A percentile compares a stretch with the other conserved stretches of the same genome.
These are phyloP conservation scores for Pica pica DNA, from an alignment of 2,113 vertebrate genomes.

Conservation along the genomic window DNA sequence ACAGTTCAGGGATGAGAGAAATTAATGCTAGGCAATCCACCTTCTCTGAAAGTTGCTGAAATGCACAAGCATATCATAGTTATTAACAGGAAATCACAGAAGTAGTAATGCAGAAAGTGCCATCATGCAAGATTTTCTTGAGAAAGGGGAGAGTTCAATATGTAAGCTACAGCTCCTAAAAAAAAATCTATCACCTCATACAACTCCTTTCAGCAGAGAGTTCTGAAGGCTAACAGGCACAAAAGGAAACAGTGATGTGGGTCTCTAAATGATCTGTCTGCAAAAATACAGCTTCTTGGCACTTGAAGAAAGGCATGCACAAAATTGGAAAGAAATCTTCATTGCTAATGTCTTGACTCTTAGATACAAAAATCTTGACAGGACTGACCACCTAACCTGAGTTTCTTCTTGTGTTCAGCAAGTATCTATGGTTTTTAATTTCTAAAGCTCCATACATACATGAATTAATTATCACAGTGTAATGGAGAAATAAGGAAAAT, in stretches of 20 bases:
- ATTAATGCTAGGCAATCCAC: not conserved
- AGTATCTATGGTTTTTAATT: not conserved
- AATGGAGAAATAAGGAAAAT: not conserved
- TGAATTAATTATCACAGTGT: not conserved
- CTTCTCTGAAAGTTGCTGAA: not conserved
- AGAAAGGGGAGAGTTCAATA: not conserved
- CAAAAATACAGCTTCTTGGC: not conserved
- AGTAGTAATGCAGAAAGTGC: not conserved
- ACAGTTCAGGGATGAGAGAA: not conserved
- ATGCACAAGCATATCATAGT: not conserved
- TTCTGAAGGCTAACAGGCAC: not conserved
- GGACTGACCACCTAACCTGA: not conserved
- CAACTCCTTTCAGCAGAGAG: not conserved
- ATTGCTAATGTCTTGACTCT: not conserved
- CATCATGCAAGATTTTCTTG: not conserved
- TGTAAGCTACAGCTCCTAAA: not conserved
- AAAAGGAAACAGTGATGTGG: not conserved
- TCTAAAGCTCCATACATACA: not conserved
- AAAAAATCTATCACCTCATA: not conserved
- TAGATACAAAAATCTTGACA: not conserved
- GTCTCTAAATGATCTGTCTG: not conserved
- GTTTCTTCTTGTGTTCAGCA: not conserved
- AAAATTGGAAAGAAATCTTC: not conserved
- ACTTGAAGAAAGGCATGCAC: not conserved
- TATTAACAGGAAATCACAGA: not conserved